phyloP scores from a whole-genome alignment of 2,797 vertebrate species.

The Sciurus carolinensis region DNA sequence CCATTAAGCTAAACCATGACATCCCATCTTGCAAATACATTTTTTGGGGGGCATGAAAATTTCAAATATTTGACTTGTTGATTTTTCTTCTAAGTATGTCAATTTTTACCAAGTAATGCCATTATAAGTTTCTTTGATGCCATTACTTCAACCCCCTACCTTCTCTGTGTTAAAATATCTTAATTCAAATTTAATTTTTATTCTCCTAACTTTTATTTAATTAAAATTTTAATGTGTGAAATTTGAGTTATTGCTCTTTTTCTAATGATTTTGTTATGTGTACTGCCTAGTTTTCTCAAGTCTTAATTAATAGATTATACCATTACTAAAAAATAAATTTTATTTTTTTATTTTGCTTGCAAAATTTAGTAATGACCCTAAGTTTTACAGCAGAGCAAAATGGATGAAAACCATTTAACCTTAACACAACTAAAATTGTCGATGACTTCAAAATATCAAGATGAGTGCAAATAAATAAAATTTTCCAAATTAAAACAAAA shows the following conservation, averaged over 20 bases:
- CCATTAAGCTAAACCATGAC: no score
- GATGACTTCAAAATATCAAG: not conserved
- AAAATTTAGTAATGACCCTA: not conserved
- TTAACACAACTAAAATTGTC: not conserved
- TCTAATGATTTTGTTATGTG: not conserved
- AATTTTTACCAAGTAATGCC: not conserved
- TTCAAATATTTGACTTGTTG: not conserved
- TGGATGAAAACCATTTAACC: not conserved
- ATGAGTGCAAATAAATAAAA: not conserved
- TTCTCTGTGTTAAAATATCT: not conserved
- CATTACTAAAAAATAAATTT: not conserved
- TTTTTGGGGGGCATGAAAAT: not conserved
- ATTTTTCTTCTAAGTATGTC: not conserved
- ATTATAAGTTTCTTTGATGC: not conserved
- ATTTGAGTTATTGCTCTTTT: not conserved
- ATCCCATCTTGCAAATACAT: not conserved
- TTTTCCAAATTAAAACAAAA: slow-evolving; percentile 6
- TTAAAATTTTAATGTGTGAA: not conserved
- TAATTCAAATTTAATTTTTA: not conserved
- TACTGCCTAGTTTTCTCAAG: not conserved
- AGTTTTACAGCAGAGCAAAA: not conserved
- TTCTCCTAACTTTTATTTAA: not conserved
- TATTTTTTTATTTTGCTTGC: not conserved
- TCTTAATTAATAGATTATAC: not conserved
- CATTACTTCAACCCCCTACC: not conserved